Evolutionary conservation across 2,797 vertebrate genomes (phyloP), one percentile per base, ranked within the genome.

Genomic region (Coreius guichenoti): DNA sequence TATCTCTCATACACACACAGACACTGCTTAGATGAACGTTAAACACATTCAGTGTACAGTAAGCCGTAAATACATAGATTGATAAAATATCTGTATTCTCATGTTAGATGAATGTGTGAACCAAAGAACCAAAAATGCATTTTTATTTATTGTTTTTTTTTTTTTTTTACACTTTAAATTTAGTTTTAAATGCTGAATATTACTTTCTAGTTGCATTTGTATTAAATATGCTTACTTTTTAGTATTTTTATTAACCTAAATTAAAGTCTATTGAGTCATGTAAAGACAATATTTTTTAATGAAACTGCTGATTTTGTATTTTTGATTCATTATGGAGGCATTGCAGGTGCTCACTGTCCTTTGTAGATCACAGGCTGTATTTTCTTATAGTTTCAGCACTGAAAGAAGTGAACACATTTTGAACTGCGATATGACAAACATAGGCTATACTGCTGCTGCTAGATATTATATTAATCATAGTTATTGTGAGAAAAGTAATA

Each of bases 131-230:
- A 56, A 51, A 77, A 77, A 16, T 16, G 1, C 6, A 16, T 36
- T 65, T 65, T 31, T 65, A 17, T 17, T 65, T 17, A 16, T 65
- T 4, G 0, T 5, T 12, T 16, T 26, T 14, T n/a, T 5, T 12
- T 16, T 26, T 14, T n/a, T 61, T 14, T 31, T 3, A 31, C 49
- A 51, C 39, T 43, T 61, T 12, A 12, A 47, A 76, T 56, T 43
- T 61, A 5, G 4, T 26, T 58, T 61, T 43, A 26, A 26, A 43
- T 12, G 74, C 3, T 39, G 23, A 43, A 61, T 61, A 43, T 26
- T 43, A 17, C 75, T 78, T 58, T 78, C 23, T 26, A 61, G 33
- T 77, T 58, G 75, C 75, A 56, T 36, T n/a, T 39, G 31, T 39
- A 77, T 61, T n/a, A n/a, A n/a, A 39, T 39, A 14, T 33, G 21